Evolutionary conservation across 2,888 invertebrate species (phyloP).

Genomic region (Drosophila percnosoma): DNA sequence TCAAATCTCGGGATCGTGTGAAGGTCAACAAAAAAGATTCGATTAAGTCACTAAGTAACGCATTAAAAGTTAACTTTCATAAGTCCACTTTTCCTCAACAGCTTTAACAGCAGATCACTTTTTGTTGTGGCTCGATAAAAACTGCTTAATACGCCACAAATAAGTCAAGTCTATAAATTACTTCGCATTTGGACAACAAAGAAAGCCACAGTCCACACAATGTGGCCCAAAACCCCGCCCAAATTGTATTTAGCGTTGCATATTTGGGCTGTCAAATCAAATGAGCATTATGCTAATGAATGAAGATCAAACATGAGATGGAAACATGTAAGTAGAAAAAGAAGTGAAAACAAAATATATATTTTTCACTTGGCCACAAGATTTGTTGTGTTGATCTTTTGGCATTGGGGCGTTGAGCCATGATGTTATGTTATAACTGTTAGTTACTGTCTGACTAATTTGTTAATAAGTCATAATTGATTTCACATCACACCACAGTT

Average conservation of each 20-base stretch:
- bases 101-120: not conserved
- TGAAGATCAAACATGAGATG: conserved; percentile 55
- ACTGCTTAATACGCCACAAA: conserved; percentile 17
- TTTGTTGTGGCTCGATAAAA: conserved; percentile 18
- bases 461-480: conserved; percentile 81
- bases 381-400: not conserved
- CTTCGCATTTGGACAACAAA: conserved; percentile 43
- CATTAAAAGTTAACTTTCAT: conserved; percentile 10
- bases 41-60: not conserved
- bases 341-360: conserved; percentile 42
- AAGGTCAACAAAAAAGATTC: conserved; percentile 15
- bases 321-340: conserved; percentile 23
- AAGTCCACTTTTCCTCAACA: conserved; percentile 3
- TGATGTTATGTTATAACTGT: conserved; percentile 64
- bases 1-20: not conserved
- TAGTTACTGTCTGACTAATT: conserved; percentile 67
- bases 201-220: conserved; percentile 51
- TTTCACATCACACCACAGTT: conserved; percentile 64
- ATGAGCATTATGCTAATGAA: conserved; percentile 70
- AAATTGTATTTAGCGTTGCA: conserved; percentile 43
- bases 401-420: conserved; percentile 49
- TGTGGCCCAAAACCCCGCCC: conserved; percentile 11
- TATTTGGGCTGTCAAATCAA: conserved; percentile 65
- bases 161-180: conserved; percentile 30
- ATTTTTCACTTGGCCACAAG: conserved; percentile 22